phyloP scores from a whole-genome alignment of 2,888 invertebrate species.

The Meghimatium bilineatum region DNA sequence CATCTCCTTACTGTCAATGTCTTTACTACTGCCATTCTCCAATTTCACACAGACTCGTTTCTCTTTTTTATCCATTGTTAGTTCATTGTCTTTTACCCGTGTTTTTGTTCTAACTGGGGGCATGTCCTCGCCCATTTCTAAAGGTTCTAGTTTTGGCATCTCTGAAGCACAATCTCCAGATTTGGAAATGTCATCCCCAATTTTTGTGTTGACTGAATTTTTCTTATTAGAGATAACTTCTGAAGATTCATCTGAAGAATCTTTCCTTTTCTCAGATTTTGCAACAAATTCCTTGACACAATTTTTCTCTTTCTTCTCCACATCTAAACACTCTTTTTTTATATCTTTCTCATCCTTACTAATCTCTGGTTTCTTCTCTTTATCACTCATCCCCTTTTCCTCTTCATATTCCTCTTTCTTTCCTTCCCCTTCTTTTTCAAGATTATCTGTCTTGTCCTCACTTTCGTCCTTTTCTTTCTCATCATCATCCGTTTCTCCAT shows the following conservation, averaged over 20 bases:
- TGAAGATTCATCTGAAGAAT: background rate
- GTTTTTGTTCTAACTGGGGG: slow-evolving; percentile 11
- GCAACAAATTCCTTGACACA: slow-evolving; percentile 40
- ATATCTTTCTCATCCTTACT: slow-evolving; percentile 17
- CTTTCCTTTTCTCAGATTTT: slow-evolving; percentile 43
- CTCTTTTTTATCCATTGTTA: slow-evolving; percentile 38
- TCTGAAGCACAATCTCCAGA: slow-evolving; percentile 43
- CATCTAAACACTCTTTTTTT: slow-evolving; percentile 19
- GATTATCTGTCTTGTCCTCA: slow-evolving; percentile 47
- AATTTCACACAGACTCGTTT: slow-evolving; percentile 41
- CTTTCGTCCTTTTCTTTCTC: slow-evolving; percentile 53
- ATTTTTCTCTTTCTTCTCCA: slow-evolving; percentile 45
- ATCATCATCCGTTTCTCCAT: slow-evolving; percentile 26
- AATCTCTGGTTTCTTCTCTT: slow-evolving; percentile 40
- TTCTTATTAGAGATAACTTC: background rate
- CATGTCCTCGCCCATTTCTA: slow-evolving; percentile 38
- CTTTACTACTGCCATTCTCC: slow-evolving; percentile 10
- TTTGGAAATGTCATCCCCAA: slow-evolving; percentile 36
- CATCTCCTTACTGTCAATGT: background rate
- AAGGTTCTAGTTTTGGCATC: slow-evolving; percentile 38
- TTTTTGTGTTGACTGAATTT: background rate
- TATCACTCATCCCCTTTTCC: slow-evolving; percentile 46
- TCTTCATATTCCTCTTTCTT: slow-evolving; percentile 46
- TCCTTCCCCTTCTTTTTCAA: slow-evolving; percentile 46
- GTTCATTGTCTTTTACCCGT: slow-evolving; percentile 28